A percentile compares a stretch with the other conserved stretches of the same genome.
Evolutionary conservation across 2,113 vertebrate genomes (phyloP).

Genomic region (Corythornis madagascariensis): DNA sequence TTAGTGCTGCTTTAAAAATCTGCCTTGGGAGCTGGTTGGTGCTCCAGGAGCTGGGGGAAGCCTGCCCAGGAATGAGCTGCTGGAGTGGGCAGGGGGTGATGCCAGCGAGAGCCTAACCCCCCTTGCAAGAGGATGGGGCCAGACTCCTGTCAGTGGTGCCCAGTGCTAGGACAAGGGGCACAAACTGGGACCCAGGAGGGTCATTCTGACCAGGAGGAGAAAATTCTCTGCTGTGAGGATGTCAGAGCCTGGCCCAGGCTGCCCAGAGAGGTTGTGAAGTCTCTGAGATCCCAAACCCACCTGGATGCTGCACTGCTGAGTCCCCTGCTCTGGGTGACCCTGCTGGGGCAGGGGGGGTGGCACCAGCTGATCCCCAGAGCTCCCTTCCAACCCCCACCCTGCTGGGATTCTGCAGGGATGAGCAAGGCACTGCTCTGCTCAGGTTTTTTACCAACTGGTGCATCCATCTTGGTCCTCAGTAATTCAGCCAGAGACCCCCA

Average conservation of each 20-base stretch:
- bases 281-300: no score
- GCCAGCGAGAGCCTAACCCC: background rate
- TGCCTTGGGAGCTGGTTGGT: rapidly evolving
- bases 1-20: background rate
- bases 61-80: background rate
- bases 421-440: background rate
- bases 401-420: background rate
- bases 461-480: background rate
- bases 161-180: no score
- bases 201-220: background rate
- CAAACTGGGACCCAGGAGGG: no score
- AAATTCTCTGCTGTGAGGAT: background rate
- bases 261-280: no score
- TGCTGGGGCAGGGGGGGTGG: background rate
- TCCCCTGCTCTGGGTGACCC: no score
- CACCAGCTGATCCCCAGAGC: background rate
- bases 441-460: background rate
- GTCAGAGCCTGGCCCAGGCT: no score
- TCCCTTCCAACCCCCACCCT: background rate
- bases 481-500: background rate
- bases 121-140: background rate
- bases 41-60: background rate
- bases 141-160: no score
- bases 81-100: background rate
- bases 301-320: no score